phyloP scores from a whole-genome alignment of 2,113 vertebrate species.

The Prietella phreatophila region DNA sequence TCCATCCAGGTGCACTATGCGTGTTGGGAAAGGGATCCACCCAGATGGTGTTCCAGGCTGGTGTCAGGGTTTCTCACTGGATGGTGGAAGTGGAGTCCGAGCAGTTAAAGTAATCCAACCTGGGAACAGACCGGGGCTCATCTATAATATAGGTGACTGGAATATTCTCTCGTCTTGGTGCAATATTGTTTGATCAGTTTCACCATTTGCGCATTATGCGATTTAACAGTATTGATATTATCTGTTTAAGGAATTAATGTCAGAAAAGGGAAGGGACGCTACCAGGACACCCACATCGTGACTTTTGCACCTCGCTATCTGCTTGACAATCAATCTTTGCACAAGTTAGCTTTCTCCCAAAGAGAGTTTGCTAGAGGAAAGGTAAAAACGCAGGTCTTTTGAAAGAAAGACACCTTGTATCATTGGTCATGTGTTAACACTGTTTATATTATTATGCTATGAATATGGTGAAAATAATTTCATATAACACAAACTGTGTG shows the following conservation, averaged over 20 bases:
- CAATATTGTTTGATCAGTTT: not conserved
- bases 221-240: not conserved
- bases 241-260: constrained; percentile 85
- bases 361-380: constrained; percentile 91
- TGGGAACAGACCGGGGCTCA: constrained; percentile 91
- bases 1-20: constrained; percentile 87
- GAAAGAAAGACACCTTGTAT: not conserved
- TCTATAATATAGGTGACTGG: constrained; percentile 93
- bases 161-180: not conserved
- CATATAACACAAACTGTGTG: not conserved
- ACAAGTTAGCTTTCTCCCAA: constrained; percentile 94
- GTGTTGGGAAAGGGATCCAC: constrained; percentile 93
- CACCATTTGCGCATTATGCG: not conserved
- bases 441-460: not conserved
- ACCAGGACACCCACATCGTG: constrained; percentile 91
- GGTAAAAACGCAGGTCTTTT: constrained; percentile 69
- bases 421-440: not conserved
- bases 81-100: constrained; percentile 92
- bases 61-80: constrained; percentile 96
- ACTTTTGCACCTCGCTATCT: constrained; percentile 95
- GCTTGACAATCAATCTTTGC: constrained; percentile 88
- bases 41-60: constrained; percentile 92
- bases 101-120: constrained; percentile 95
- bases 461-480: not conserved
- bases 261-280: constrained; percentile 91